phyloP scores from a whole-genome alignment of 2,888 invertebrate species.

The Cheilosia scutellata region DNA sequence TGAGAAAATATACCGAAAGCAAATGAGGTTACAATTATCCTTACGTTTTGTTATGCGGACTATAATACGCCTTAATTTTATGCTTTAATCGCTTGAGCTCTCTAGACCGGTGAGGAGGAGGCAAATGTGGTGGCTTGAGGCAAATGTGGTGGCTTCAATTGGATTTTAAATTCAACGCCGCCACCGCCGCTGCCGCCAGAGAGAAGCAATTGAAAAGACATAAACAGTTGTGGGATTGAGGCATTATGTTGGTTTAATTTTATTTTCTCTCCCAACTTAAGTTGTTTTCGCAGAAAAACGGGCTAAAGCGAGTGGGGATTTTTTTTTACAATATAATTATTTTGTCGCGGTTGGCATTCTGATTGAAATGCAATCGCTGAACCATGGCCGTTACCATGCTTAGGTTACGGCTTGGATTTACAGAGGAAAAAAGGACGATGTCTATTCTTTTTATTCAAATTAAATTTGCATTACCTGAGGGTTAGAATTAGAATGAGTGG shows the following conservation, averaged over 20 bases:
- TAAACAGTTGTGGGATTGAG: conserved; percentile 50
- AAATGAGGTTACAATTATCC: conserved; percentile 72
- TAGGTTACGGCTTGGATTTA: background rate
- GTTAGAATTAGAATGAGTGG: too few species aligned
- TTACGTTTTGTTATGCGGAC: conserved; percentile 64
- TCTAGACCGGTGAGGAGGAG: conserved; percentile 5
- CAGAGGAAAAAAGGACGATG: background rate
- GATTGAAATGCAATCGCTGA: conserved; percentile 63
- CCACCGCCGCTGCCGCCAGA: background rate
- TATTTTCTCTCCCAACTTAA: conserved; percentile 40
- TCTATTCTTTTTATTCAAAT: background rate
- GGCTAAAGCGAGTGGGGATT: background rate
- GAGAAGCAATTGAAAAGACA: conserved; percentile 48
- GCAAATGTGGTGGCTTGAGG: background rate
- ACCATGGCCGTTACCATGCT: conserved; percentile 21
- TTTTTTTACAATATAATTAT: conserved; percentile 3
- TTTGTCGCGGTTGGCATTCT: conserved; percentile 26
- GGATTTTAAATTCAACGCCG: conserved; percentile 59
- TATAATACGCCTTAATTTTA: conserved; percentile 68
- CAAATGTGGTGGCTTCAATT: conserved; percentile 13
- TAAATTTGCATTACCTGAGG: conserved; percentile 3
- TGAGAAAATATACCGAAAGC: conserved; percentile 56
- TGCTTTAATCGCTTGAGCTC: conserved; percentile 67
- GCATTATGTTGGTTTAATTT: conserved; percentile 65
- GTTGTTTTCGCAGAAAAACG: conserved; percentile 25